Percentiles rank a stretch among this genome's conserved stretches.
Conservation (phyloP, 1,140 invertebrate species). For the Lordiphosa stackelbergi region DNA sequence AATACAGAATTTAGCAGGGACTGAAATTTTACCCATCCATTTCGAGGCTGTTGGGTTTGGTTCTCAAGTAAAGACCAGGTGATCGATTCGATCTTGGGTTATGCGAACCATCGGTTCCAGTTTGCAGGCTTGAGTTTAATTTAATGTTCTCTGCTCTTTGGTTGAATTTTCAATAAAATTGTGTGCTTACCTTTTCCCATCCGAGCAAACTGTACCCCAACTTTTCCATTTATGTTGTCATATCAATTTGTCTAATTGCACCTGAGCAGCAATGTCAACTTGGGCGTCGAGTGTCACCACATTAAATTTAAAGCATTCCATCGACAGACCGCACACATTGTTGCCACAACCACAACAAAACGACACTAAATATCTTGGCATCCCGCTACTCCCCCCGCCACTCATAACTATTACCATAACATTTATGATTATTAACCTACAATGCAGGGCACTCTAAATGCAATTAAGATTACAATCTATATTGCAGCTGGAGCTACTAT, state of each 20-base stretch:
- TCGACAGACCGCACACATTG: conserved; percentile 33
- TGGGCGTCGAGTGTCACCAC: conserved; percentile 24
- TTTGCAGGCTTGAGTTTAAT: too few relatives aligned
- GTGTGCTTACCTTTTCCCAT: too few relatives aligned
- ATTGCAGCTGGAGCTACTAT: conserved; percentile 46
- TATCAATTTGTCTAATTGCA: conserved; percentile 46
- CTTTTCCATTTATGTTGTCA: background rate
- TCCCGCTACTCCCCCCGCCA: conserved; percentile 2
- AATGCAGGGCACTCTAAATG: conserved; percentile 75
- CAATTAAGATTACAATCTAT: conserved; percentile 73
- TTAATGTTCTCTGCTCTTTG: too few relatives aligned
- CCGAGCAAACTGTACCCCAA: too few relatives aligned
- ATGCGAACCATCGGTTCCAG: too few relatives aligned
- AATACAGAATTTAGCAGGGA: too few relatives aligned
- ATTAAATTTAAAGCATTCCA: conserved; percentile 38
- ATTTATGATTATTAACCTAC: conserved; percentile 75
- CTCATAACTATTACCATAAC: conserved; percentile 69
- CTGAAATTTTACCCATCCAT: too few relatives aligned
- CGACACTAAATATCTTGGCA: conserved; percentile 36
- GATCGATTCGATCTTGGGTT: too few relatives aligned
- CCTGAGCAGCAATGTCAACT: conserved; percentile 6
- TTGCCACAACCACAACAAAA: conserved; percentile 33
- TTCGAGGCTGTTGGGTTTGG: too few relatives aligned
- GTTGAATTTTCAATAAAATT: too few relatives aligned
- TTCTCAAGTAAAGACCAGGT: too few relatives aligned